Evolutionary conservation across 2,888 invertebrate species (phyloP), one percentile per base, ranked within the genome.

Genomic region (Spicauda simplicius): DNA sequence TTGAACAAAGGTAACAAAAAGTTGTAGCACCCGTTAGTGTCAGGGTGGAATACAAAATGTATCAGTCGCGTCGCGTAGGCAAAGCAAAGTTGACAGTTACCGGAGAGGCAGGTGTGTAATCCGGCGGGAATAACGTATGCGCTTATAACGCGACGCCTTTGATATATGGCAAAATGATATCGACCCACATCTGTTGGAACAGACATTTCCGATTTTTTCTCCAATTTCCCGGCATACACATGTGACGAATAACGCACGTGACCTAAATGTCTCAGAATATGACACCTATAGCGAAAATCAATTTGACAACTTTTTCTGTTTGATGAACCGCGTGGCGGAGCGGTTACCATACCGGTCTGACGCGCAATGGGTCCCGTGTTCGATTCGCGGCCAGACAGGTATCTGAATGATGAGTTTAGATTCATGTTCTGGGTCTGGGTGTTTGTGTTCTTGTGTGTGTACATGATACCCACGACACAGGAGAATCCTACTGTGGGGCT

Each of bases 121-220:
- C 25, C 37, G 14, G n/a, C 33, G 41, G 52, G 19, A 57, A 58
- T 53, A 58, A 58, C 58, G 53, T 18, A 58, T 58, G 64, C 64
- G 20, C 37, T 53, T 58, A 11, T 45, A 45, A 53, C 20, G 41
- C 25, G 10, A 57, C 10, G 16, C 16, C 33, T 53, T 41, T 64
- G 52, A 64, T 58, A 48, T 64, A 58, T 64, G 52, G 50, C 19
- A 53, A 58, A 54, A 55, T 58, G n/a, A 52, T 18, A 52, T 58
- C 54, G 45, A 50, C 48, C 56, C n/a, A 56, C 56, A 37, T 37
- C 55, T 64, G 63, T 25, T 33, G 18, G 18, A 54, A 20, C 18
- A 16, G 16, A 33, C 25, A 50, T 57, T 50, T 60, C 25, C 59
- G 50, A 60, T 60, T 60, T 60, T 50, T 16, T 33, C 59, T 48